Evolutionary conservation across 2,113 vertebrate genomes (phyloP), one percentile per base, ranked within the genome.

Genomic region (Regulus satrapa): DNA sequence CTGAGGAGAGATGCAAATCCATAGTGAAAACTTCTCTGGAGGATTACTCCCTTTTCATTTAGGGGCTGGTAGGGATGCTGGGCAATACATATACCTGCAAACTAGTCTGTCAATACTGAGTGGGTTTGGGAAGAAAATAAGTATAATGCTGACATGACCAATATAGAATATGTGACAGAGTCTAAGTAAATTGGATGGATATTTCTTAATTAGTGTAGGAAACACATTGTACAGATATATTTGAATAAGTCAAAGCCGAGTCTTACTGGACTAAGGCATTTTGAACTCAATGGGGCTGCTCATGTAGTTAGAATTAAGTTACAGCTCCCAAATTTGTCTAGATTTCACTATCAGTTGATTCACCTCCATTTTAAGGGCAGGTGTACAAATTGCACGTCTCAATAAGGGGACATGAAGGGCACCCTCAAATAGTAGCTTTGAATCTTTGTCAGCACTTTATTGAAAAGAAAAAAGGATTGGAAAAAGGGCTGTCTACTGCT

Each of bases 191-290:
- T 75, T 20, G 38, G 64, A 87, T 95, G 77, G 95, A 76, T 97
- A 88, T 90, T 95, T 96, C 94, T 92, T 95, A 97, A 97, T 97
- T 95, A 96, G 54, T 69, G 94, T 14, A 82, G 54, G 78, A 92
- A 94, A 77, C 23, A 46, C 66, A 51, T 64, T 82, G 84, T n/a
- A n/a, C n/a, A n/a, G n/a, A n/a, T n/a, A n/a, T n/a, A n/a, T n/a
- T n/a, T n/a, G n/a, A n/a, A 49, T 69, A 49, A 72, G 28, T 61
- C 41, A 76, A 88, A 81, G 52, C 11, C 34, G 41, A 32, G 5
- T 17, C 40, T 85, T 62, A 74, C 21, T 48, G 34, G 75, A 43
- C 29, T 61, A 21, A 62, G 32, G 46, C 11, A 54, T 66, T 92
- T 73, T 73, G 49, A 86, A 59, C 62, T 73, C 32, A 46, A 3